These are phyloP conservation scores for Chelonus formosanus DNA, from an alignment of 2,888 invertebrate species.

Conservation along the genomic window DNA sequence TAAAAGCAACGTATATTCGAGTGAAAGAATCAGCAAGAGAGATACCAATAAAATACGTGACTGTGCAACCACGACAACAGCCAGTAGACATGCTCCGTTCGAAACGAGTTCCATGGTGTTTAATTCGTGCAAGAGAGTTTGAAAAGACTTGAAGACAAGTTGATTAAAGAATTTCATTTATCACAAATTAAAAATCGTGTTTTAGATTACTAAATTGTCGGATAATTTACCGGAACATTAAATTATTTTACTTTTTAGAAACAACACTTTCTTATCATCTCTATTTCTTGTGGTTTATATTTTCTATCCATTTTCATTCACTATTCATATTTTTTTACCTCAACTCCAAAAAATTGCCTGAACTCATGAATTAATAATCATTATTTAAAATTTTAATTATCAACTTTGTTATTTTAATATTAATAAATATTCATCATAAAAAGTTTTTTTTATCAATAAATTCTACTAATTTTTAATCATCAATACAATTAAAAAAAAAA, in stretches of 20 bases:
- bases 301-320: not conserved
- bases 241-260: not conserved
- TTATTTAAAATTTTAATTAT: too few species aligned
- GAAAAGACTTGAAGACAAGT: slow-evolving; percentile 16
- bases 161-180: slow-evolving; percentile 19
- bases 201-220: not conserved
- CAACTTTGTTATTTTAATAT: too few species aligned
- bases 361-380: too few species aligned
- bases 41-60: slow-evolving; percentile 47
- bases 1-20: slow-evolving; percentile 6
- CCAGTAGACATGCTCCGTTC: slow-evolving; percentile 46
- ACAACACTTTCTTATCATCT: too few species aligned
- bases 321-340: too few species aligned
- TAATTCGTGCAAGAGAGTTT: slow-evolving; percentile 25
- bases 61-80: slow-evolving; percentile 47
- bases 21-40: slow-evolving; percentile 9
- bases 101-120: slow-evolving; percentile 44
- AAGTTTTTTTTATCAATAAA: too few species aligned
- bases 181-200: not conserved
- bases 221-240: not conserved
- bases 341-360: too few species aligned
- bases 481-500: too few species aligned
- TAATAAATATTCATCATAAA: too few species aligned
- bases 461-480: too few species aligned
- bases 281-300: not conserved